Conservation (phyloP, 53 echinoderm and acorn worm species). For the Antedon mediterranea region DNA sequence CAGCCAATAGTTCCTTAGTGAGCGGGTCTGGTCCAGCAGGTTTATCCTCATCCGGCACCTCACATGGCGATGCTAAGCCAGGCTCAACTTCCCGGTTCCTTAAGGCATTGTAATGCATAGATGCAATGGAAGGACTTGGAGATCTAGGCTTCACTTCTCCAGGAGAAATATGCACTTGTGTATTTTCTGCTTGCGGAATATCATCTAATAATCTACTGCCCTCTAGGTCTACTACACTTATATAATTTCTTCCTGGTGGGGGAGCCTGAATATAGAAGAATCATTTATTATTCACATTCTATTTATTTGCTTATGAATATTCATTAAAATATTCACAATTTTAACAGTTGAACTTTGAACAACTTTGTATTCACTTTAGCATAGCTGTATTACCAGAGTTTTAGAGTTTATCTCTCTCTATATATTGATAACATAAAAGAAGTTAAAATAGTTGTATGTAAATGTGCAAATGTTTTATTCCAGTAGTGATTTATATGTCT, state of each 20-base stretch:
- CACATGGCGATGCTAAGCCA: neutral
- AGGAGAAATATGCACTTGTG: too few species aligned
- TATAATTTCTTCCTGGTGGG: constrained; percentile 25
- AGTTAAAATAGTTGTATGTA: too few species aligned
- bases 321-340: too few species aligned
- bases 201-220: neutral
- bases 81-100: constrained; percentile 60
- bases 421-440: too few species aligned
- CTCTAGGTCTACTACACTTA: constrained; percentile 66
- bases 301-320: too few species aligned
- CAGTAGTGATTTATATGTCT: too few species aligned
- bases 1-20: constrained; percentile 16
- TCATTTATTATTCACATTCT: too few species aligned
- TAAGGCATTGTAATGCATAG: constrained; percentile 72
- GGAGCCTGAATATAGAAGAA: neutral
- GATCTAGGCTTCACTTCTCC: neutral
- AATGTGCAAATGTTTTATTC: too few species aligned
- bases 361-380: too few species aligned
- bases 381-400: too few species aligned
- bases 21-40: constrained; percentile 33
- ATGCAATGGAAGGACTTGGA: constrained; percentile 33
- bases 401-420: too few species aligned
- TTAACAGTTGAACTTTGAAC: too few species aligned
- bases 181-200: neutral
- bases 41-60: neutral